Percentiles rank a stretch among this genome's conserved stretches.
Conservation (phyloP, 1,140 invertebrate genomes). For the Drosophila nebulosa region DNA sequence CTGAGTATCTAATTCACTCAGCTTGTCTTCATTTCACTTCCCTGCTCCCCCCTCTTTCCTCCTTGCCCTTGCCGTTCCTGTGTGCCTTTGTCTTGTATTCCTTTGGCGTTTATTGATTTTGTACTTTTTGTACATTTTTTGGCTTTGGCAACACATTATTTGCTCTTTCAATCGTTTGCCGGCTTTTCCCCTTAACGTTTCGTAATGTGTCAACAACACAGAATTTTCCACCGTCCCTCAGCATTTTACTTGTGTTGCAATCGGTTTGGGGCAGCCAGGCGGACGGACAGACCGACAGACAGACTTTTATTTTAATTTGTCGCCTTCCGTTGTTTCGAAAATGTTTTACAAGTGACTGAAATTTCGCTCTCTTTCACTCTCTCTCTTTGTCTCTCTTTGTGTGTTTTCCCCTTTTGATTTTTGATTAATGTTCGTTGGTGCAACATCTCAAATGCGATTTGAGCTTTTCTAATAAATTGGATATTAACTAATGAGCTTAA, state of each 20-base stretch:
- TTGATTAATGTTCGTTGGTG: conserved; percentile 59
- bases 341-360: conserved; percentile 73
- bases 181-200: conserved; percentile 39
- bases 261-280: conserved; percentile 22
- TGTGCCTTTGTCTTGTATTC: neutral
- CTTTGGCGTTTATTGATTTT: conserved; percentile 27
- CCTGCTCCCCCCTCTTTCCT: neutral
- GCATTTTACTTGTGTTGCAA: conserved; percentile 11
- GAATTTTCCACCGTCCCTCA: conserved; percentile 18
- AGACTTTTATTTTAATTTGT: conserved; percentile 60
- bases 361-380: conserved; percentile 30
- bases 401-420: conserved; percentile 20
- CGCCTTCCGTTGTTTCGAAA: conserved; percentile 39
- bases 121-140: conserved; percentile 5
- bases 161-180: conserved; percentile 22
- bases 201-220: conserved; percentile 49
- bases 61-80: no score
- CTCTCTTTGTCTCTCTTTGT: neutral
- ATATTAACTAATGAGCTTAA: conserved; percentile 79
- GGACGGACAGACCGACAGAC: neutral
- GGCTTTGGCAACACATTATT: conserved; percentile 44
- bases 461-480: conserved; percentile 65
- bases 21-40: neutral
- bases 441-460: conserved; percentile 21
- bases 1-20: neutral